These are phyloP conservation scores for Dicentrarchus labrax DNA, from an alignment of 2,113 vertebrate genomes.

Conservation along the genomic window DNA sequence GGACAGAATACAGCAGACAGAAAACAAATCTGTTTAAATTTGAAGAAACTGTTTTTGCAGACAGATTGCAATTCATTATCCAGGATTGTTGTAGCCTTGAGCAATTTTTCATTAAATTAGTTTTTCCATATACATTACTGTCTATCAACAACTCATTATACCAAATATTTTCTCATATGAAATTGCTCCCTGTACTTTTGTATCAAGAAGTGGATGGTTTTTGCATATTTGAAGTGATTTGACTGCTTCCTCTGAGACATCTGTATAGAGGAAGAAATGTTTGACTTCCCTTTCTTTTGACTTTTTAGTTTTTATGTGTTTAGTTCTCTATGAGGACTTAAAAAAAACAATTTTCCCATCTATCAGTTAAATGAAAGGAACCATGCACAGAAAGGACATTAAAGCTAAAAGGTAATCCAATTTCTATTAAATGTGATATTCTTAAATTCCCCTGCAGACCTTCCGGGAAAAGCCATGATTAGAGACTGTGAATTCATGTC, in stretches of 20 bases:
- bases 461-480: constrained; percentile 67
- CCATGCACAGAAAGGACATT: constrained; percentile 57
- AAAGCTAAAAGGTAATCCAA: constrained; percentile 78
- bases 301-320: constrained; percentile 23
- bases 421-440: constrained; percentile 77
- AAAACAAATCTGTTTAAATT: constrained; percentile 30
- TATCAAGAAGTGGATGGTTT: constrained; percentile 1
- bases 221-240: not conserved
- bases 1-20: constrained; percentile 18
- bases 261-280: constrained; percentile 6
- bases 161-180: constrained; percentile 4
- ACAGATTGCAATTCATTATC: constrained; percentile 18
- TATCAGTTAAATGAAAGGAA: constrained; percentile 63
- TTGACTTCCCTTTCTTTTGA: constrained; percentile 8
- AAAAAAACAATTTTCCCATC: constrained; percentile 19
- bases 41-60: not conserved
- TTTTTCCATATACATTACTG: constrained; percentile 28
- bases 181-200: not conserved
- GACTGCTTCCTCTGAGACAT: not conserved
- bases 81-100: constrained; percentile 13
- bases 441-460: constrained; percentile 70
- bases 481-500: constrained; percentile 44
- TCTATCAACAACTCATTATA: constrained; percentile 29
- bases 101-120: constrained; percentile 31
- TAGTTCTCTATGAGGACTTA: constrained; percentile 19